These are phyloP conservation scores for Cabera pusaria DNA, from an alignment of 2,888 invertebrate genomes.

Conservation along the genomic window DNA sequence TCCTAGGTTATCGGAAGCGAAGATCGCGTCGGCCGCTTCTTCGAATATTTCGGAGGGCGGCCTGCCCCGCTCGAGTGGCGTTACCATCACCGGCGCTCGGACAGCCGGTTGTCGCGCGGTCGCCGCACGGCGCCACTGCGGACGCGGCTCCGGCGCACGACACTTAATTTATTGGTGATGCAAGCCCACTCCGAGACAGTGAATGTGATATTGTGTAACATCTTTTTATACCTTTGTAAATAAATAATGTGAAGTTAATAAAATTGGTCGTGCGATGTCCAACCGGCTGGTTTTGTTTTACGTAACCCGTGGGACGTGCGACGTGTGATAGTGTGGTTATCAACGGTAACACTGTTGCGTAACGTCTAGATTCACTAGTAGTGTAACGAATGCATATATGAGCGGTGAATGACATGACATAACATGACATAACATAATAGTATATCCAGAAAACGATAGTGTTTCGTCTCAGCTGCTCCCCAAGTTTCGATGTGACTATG, in stretches of 20 bases:
- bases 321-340: constrained; percentile 31
- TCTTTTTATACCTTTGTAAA: constrained; percentile 74
- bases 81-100: constrained; percentile 32
- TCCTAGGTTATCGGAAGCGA: constrained; percentile 14
- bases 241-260: constrained; percentile 62
- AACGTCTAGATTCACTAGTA: constrained; percentile 34
- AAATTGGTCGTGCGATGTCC: constrained; percentile 58
- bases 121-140: too few relatives aligned
- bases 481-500: too few relatives aligned
- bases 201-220: constrained; percentile 76
- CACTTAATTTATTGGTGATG: constrained; percentile 70
- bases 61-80: constrained; percentile 7
- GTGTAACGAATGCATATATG: constrained; percentile 12
- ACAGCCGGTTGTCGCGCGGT: too few relatives aligned
- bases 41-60: constrained; percentile 9
- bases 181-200: constrained; percentile 60
- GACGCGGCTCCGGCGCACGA: constrained; percentile 10
- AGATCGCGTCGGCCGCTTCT: constrained; percentile 2
- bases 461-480: too few relatives aligned
- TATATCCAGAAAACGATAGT: too few relatives aligned
- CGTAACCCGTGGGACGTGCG: constrained; percentile 46
- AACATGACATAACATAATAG: too few relatives aligned
- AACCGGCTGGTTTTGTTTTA: constrained; percentile 54
- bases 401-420: constrained; percentile 36
- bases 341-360: constrained; percentile 34